phyloP scores from a whole-genome alignment of 2,797 vertebrate species.

The Hybognathus amarus region DNA sequence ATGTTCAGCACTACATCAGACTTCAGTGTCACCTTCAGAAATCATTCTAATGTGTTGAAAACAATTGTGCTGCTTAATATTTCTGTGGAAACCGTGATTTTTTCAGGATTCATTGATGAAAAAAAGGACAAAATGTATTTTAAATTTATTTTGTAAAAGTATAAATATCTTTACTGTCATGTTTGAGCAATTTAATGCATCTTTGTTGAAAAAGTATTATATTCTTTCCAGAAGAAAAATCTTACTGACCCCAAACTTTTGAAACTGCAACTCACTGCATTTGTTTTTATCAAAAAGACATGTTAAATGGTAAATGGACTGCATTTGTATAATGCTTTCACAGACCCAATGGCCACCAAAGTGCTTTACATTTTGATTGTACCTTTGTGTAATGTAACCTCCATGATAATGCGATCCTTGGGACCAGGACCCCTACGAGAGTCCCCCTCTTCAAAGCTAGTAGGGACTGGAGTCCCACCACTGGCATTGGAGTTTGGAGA shows the following conservation, averaged over 20 bases:
- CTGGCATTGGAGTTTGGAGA: conserved; percentile 87
- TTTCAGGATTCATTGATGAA: background rate
- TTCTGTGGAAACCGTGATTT: background rate
- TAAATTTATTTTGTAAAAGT: background rate
- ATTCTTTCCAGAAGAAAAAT: background rate
- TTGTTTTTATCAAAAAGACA: background rate
- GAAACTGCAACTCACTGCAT: background rate
- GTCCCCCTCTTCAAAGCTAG: conserved; percentile 74
- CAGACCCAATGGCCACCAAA: no score
- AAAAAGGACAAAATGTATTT: background rate
- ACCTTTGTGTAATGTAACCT: conserved; percentile 93
- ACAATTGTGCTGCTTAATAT: background rate
- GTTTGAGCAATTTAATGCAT: background rate
- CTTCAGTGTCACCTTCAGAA: background rate
- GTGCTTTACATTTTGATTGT: conserved; percentile 12
- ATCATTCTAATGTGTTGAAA: background rate
- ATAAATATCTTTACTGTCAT: background rate
- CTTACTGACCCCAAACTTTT: background rate
- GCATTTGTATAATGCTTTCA: no score
- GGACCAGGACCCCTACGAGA: conserved; percentile 84
- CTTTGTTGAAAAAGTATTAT: background rate
- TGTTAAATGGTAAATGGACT: no score
- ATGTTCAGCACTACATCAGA: background rate
- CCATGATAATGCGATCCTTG: conserved; percentile 95
- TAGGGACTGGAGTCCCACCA: conserved; percentile 61